phyloP scores from a whole-genome alignment of 30 jellyfish, hydroid and myxozoan species.

The Aurelia aurita region DNA sequence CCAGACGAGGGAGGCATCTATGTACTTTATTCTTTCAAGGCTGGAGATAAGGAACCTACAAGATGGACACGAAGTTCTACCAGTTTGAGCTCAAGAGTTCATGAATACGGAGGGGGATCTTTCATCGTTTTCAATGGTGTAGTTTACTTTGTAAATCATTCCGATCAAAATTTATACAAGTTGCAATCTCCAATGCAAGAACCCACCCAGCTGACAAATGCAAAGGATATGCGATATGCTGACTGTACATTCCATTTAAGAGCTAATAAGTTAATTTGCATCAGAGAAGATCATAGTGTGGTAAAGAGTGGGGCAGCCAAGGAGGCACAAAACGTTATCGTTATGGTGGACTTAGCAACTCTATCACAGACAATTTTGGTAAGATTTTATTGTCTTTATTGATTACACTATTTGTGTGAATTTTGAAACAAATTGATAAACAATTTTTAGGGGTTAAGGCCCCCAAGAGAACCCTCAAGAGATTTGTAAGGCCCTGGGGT shows the following conservation, averaged over 20 bases:
- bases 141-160: slow-evolving; percentile 69
- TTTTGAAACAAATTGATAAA: too few relatives aligned
- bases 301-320: slow-evolving; percentile 60
- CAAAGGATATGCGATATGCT: slow-evolving; percentile 75
- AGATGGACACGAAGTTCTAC: slow-evolving; percentile 67
- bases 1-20: slow-evolving; percentile 86
- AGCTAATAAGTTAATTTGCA: slow-evolving; percentile 68
- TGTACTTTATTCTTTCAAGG: slow-evolving; percentile 59
- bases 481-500: too few relatives aligned
- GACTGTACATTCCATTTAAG: slow-evolving; percentile 62
- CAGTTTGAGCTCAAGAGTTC: slow-evolving; percentile 73
- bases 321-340: slow-evolving; percentile 70
- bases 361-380: slow-evolving; percentile 61
- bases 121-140: slow-evolving; percentile 71
- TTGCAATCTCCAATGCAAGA: slow-evolving; percentile 35
- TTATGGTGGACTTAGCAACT: slow-evolving; percentile 56
- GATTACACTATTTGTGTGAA: too few relatives aligned
- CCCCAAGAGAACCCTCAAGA: too few relatives aligned
- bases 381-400: slow-evolving; percentile 10
- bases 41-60: slow-evolving; percentile 43
- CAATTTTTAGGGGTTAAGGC: too few relatives aligned
- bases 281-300: slow-evolving; percentile 87
- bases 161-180: slow-evolving; percentile 66
- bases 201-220: slow-evolving; percentile 48
- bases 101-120: slow-evolving; percentile 95